Evolutionary conservation across 2,888 invertebrate species (phyloP).

Genomic region (Pecten maximus): DNA sequence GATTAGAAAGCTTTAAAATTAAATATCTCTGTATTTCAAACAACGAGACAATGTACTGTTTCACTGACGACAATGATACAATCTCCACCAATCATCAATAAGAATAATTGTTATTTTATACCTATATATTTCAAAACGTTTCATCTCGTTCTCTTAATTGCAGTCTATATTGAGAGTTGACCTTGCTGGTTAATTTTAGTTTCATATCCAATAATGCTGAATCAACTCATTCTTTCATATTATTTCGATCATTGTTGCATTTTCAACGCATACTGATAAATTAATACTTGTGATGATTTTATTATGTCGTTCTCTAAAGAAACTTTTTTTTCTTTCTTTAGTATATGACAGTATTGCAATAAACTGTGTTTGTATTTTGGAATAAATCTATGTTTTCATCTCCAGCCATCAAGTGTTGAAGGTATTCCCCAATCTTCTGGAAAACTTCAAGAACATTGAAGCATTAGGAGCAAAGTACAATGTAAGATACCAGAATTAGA

Average conservation of each 20-base stretch:
- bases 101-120: background rate
- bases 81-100: background rate
- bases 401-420: constrained; percentile 43
- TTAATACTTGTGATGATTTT: too few species aligned
- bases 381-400: background rate
- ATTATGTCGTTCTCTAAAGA: background rate
- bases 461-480: constrained; percentile 41
- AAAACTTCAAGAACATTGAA: constrained; percentile 39
- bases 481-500: constrained; percentile 15
- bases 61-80: background rate
- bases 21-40: background rate
- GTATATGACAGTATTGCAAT: background rate
- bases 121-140: background rate
- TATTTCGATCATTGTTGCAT: background rate
- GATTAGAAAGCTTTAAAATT: background rate
- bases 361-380: background rate
- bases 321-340: background rate
- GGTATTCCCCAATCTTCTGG: constrained; percentile 41
- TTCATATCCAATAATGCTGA: too few species aligned
- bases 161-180: background rate
- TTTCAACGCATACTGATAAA: too few species aligned
- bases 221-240: background rate
- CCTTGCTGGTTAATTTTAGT: too few species aligned
- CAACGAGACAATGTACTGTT: background rate
- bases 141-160: background rate